These are phyloP conservation scores for Dicentrarchus labrax DNA, from an alignment of 2,113 vertebrate species.

Conservation along the genomic window DNA sequence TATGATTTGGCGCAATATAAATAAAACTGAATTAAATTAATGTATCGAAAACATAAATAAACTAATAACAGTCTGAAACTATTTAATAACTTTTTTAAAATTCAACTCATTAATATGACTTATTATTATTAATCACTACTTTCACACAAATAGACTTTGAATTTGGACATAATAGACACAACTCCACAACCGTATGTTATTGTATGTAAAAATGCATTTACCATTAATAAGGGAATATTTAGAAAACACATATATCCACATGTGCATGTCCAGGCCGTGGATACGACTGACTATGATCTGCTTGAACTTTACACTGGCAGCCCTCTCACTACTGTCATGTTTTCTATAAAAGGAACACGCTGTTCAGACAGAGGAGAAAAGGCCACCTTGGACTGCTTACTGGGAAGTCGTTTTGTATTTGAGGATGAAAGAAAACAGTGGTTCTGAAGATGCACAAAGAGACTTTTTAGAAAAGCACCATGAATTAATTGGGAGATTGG, in stretches of 20 bases:
- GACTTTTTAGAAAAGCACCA: background rate
- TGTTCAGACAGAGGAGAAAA: conserved; percentile 37
- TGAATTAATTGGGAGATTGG: background rate
- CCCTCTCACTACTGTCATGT: conserved; percentile 32
- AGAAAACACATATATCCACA: background rate
- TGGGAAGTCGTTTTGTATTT: conserved; percentile 9
- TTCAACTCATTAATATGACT: background rate
- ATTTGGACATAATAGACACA: background rate
- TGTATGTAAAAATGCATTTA: background rate
- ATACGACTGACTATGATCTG: conserved; percentile 1
- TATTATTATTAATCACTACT: background rate
- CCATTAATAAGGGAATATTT: background rate
- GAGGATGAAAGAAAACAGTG: background rate
- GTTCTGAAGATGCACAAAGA: background rate
- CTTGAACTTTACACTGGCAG: conserved; percentile 27
- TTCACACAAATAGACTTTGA: background rate
- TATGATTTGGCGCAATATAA: too few relatives aligned
- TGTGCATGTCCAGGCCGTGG: background rate
- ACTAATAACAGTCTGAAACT: background rate
- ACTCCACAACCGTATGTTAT: too few relatives aligned
- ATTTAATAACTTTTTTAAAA: background rate
- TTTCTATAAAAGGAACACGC: conserved; percentile 25
- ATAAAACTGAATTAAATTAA: too few relatives aligned
- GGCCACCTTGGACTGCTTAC: background rate
- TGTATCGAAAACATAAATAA: background rate